Conservation (phyloP, 2,888 invertebrate genomes). For the Bembecia ichneumoniformis region DNA sequence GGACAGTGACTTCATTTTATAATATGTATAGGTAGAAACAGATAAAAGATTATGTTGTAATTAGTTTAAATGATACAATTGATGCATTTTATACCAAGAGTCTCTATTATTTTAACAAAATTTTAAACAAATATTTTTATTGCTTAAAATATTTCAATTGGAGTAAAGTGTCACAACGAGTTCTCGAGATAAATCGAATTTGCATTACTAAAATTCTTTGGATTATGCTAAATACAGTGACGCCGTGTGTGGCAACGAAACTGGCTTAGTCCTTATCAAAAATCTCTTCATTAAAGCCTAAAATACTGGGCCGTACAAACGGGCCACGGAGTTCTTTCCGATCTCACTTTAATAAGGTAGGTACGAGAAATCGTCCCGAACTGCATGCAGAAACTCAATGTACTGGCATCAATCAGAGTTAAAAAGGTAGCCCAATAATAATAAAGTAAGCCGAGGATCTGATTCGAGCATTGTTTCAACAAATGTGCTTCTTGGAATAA, state of each 20-base stretch:
- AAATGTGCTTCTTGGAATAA: slow-evolving; percentile 41
- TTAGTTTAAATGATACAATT: no score
- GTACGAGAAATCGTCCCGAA: slow-evolving; percentile 5
- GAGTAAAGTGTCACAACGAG: not conserved
- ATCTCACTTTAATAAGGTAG: slow-evolving; percentile 23
- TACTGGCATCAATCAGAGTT: slow-evolving; percentile 31
- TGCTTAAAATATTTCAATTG: no score
- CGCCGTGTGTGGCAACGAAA: slow-evolving; percentile 40
- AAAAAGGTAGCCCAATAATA: slow-evolving; percentile 38
- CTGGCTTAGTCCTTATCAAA: slow-evolving; percentile 28
- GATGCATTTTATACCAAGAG: no score
- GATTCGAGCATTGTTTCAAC: slow-evolving; percentile 40
- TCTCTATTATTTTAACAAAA: no score
- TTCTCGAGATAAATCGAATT: not conserved
- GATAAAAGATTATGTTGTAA: no score
- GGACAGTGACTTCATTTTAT: no score
- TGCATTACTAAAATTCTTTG: slow-evolving; percentile 2
- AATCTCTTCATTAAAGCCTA: slow-evolving; percentile 42
- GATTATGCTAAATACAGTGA: slow-evolving; percentile 9
- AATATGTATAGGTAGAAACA: no score
- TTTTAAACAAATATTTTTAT: no score
- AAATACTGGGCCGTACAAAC: slow-evolving; percentile 27
- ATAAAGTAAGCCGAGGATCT: slow-evolving; percentile 38
- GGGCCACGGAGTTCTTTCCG: slow-evolving; percentile 8
- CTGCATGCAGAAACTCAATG: not conserved